Percentiles rank a stretch among this genome's conserved stretches.
Conservation (phyloP, 2,888 invertebrate genomes). For the Ernsta delagoae region DNA sequence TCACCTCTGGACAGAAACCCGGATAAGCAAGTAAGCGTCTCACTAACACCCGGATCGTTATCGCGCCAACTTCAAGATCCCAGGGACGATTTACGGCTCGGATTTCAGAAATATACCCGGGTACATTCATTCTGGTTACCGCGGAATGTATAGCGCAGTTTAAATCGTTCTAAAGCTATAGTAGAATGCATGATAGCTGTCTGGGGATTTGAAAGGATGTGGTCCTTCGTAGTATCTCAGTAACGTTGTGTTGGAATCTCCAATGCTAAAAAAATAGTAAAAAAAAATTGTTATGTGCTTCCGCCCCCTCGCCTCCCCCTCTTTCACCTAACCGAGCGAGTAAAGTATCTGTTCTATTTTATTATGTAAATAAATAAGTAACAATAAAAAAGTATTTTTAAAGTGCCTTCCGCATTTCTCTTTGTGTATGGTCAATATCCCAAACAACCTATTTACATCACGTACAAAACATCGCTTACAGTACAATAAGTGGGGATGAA, state of each 20-base stretch:
- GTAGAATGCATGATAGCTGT: not conserved
- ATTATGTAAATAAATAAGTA: no score
- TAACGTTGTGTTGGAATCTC: not conserved
- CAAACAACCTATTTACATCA: no score
- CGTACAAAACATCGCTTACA: no score
- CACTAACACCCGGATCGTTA: conserved; percentile 8
- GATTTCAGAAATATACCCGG: conserved; percentile 4
- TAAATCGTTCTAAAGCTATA: not conserved
- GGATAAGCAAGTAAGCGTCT: not conserved
- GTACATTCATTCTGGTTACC: conserved; percentile 15
- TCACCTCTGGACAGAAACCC: not conserved
- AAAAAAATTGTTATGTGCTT: no score
- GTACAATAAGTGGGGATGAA: no score
- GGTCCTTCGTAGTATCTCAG: not conserved
- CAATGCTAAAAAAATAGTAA: no score
- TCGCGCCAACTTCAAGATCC: conserved; percentile 4
- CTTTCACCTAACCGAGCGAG: no score
- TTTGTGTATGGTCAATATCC: no score
- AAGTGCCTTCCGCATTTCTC: no score
- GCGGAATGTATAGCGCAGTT: not conserved
- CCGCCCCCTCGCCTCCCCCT: no score
- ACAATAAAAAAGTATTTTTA: no score
- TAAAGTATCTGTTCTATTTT: no score
- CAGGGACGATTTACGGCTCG: conserved; percentile 14
- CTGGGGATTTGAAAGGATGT: not conserved